phyloP scores from a whole-genome alignment of 2,797 vertebrate species.

The Poecilia velifera region DNA sequence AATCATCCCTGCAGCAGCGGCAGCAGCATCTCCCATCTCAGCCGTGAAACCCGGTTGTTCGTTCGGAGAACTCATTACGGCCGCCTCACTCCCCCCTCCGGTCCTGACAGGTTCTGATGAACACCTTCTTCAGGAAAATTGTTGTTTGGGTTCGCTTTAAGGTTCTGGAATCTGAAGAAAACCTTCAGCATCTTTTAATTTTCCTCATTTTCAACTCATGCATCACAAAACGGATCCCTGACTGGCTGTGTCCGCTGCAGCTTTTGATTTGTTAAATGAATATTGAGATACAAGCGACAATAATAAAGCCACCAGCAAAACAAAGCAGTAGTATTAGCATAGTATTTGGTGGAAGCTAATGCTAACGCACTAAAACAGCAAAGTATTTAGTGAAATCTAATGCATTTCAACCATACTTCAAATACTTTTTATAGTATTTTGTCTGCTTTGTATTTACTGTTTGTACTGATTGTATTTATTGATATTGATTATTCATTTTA shows the following conservation, averaged over 20 bases:
- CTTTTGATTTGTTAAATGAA: neutral
- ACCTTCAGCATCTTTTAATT: neutral
- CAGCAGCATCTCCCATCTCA: conserved; percentile 14
- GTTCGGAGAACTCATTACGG: conserved; percentile 14
- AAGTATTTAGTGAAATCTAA: too few species aligned
- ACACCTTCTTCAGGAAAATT: neutral
- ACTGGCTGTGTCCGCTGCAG: neutral
- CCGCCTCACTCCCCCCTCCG: neutral
- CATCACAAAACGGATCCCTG: neutral
- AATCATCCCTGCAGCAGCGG: conserved; percentile 20
- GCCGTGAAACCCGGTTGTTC: conserved; percentile 15
- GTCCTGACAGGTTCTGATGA: conserved; percentile 8
- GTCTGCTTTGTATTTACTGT: too few species aligned
- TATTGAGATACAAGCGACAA: neutral
- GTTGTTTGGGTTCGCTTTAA: conserved; percentile 1
- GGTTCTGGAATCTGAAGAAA: neutral
- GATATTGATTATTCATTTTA: too few species aligned
- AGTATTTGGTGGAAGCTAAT: too few species aligned
- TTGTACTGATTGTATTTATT: too few species aligned
- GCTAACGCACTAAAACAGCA: too few species aligned
- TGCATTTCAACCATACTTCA: too few species aligned
- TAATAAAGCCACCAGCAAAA: neutral
- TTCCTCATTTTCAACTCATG: neutral
- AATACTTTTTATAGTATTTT: too few species aligned
- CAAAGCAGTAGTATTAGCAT: too few species aligned